Base-by-base conservation (phyloP, 2,888 invertebrate genomes). In the Rhodophaea formosa region DNA sequence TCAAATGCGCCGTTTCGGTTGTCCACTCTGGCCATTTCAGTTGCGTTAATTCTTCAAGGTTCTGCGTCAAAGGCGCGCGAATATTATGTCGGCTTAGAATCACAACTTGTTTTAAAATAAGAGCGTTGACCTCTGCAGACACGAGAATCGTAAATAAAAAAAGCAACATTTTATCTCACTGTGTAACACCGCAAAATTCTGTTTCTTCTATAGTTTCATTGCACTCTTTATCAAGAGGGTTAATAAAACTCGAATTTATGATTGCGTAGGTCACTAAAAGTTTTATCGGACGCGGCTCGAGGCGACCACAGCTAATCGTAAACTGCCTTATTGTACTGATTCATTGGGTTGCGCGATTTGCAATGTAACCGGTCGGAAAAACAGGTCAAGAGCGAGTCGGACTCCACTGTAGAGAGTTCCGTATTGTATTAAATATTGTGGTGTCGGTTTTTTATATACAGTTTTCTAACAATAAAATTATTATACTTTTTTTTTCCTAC, bases 81-180 rank as follows among this genome's bases (percentile, higher is more conserved):
- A 88, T 63, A 57, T 82, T 84, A 64, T 88, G 88, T 10, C 88
- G 72, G 35, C 87, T 81, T 12, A 88, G 60, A 57, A 85, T 70
- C 7, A 86, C 60, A 51, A 87, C 84, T 76, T 85, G 79, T 59
- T 65, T 58, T 44, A 65, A 59, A 53, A 60, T 54, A 57, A 61
- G 62, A 62, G 15, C 49, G 6, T 49, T 51, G n/a, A 55, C 54
- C 54, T 55, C 54, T n/a, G 17, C 35, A 35, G 10, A 10, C 7
- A 17, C 35, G 5, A 53, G 12, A 39, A 51, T 35, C 39, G 39
- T 39, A 12, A 39, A 39, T n/a, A 39, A 39, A 5, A 6, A 12
- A 39, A 39, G 12, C 39, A 39, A n/a, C 39, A 39, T 39, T 5
- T 39, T 39, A 12, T 12, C 8, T 0, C 39, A 39, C 39, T 39